Base-by-base conservation (phyloP, 53 echinoderm and acorn worm species). In the Arbacia lixula region DNA sequence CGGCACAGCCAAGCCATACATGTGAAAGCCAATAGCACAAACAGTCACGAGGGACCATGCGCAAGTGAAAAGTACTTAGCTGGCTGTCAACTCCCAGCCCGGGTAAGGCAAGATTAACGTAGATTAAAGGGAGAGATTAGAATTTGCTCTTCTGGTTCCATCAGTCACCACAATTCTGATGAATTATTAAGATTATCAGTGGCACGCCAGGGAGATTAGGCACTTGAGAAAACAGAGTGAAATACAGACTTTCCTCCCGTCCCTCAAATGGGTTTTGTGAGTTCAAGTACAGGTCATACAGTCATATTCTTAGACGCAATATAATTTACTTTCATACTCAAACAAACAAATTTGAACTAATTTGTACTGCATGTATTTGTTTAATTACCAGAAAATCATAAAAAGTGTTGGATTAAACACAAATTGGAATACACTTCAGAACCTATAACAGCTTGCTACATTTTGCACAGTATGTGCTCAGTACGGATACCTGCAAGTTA, bases 81-180 rank as follows among this genome's bases (percentile, higher is more conserved):
- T 69, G 27, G 41, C 69, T 69, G 69, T 69, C 69, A 69, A 69
- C 69, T 40, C 69, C 14, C 5, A 43, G 69, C 41, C 69, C 14
- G 10, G 69, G 69, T 40, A 69, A 41, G 43, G 40, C 43, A 43
- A 69, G 69, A 69, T 69, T 69, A 69, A n/a, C n/a, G 69, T 16
- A 33, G 69, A 69, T 69, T 69, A 69, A 69, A 69, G 69, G 69
- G 69, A 43, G 12, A 69, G 69, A 69, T 43, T 43, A 69, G 46
- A 43, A 69, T 43, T 28, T 14, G n/a, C n/a, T n/a, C n/a, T 42
- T 42, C 16, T 39, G 35, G 43, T 4, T 32, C 46, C 69, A 43
- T 69, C 69, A 69, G 43, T 69, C 69, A 69, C 26, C 3, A 27
- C 11, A 27, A 42, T 40, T 22, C 27, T 12, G 69, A 41, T 69